Evolutionary conservation across 35 echinoderm and acorn worm genomes (phyloP), one percentile per base, ranked within the genome.

Genomic region (Acanthaster planci): DNA sequence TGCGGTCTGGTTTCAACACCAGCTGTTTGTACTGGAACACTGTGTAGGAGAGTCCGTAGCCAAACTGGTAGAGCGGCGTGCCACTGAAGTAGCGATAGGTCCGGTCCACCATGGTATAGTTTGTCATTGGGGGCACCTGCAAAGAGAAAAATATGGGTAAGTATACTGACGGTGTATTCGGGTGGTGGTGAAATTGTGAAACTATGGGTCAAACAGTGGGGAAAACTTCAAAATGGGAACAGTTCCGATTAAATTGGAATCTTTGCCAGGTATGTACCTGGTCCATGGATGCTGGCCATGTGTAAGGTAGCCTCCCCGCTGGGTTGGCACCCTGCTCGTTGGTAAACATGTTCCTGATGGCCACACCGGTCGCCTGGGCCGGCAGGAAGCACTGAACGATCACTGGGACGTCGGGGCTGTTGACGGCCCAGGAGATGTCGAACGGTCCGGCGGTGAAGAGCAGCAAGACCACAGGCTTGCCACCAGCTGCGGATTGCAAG

Each of bases 401-500:
- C 2, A 76, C 87, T 54, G 37, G 51, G 26, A 94, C 84, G 16
- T 17, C 51, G 7, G 56, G 10, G 53, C 52, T 78, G 18, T 53
- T 3, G 51, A 86, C 32, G 23, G 88, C 88, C 88, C 88, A 90
- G n/a, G 60, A 82, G 15, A 94, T 81, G 54, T 90, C 88, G 15
- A 94, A 51, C n/a, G 92, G 92, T 39, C 92, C 92, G 86, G 87
- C 92, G 38, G 90, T 94, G 88, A 94, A 94, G 27, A 94, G 79
- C 4, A 94, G 44, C 10, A 94, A 18, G 23, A 94, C 80, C 6
- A 94, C 79, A 64, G 83, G 83, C 37, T 78, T 94, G 34, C 92
- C 92, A 40, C 40, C 60, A 60, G 92, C 92, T 94, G 40, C 12
- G 51, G 34, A 31, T 19, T 51, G 31, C 15, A 26, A 26, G 19